A percentile compares a stretch with the other conserved stretches of the same genome.
phyloP scores from a whole-genome alignment of 2,888 invertebrate species.

The Isoperla grammatica region DNA sequence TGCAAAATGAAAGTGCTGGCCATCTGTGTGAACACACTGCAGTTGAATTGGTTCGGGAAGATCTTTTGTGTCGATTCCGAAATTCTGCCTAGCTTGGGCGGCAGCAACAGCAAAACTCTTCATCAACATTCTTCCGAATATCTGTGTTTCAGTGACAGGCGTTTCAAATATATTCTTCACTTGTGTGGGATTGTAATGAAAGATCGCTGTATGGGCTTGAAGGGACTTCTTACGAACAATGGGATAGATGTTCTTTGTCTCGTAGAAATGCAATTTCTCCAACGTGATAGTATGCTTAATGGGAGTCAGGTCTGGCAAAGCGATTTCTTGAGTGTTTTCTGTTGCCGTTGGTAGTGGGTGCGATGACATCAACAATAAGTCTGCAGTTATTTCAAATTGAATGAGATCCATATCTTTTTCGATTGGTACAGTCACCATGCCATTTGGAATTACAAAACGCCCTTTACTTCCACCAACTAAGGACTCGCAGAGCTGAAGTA shows the following conservation, averaged over 20 bases:
- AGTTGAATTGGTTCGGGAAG: constrained; percentile 73
- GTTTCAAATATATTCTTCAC: constrained; percentile 65
- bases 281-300: constrained; percentile 66
- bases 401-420: constrained; percentile 35
- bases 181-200: constrained; percentile 59
- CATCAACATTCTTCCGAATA: constrained; percentile 61
- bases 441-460: constrained; percentile 16
- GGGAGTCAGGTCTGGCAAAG: constrained; percentile 69
- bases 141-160: constrained; percentile 60
- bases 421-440: constrained; percentile 23
- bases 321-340: constrained; percentile 47
- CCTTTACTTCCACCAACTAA: constrained; percentile 44
- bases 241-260: constrained; percentile 54
- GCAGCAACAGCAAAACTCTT: constrained; percentile 73
- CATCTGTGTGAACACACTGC: constrained; percentile 79
- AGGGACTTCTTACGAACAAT: constrained; percentile 1
- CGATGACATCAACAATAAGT: constrained; percentile 60
- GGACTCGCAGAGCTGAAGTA: constrained; percentile 64
- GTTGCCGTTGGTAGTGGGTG: constrained; percentile 54
- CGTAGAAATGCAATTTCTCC: constrained; percentile 57
- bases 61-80: constrained; percentile 57
- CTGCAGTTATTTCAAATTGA: constrained; percentile 57
- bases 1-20: constrained; percentile 71
- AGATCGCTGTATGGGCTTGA: constrained; percentile 68
- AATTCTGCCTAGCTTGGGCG: constrained; percentile 65